Evolutionary conservation across 2,113 vertebrate species (phyloP).

Genomic region (Eubucco bourcierii): DNA sequence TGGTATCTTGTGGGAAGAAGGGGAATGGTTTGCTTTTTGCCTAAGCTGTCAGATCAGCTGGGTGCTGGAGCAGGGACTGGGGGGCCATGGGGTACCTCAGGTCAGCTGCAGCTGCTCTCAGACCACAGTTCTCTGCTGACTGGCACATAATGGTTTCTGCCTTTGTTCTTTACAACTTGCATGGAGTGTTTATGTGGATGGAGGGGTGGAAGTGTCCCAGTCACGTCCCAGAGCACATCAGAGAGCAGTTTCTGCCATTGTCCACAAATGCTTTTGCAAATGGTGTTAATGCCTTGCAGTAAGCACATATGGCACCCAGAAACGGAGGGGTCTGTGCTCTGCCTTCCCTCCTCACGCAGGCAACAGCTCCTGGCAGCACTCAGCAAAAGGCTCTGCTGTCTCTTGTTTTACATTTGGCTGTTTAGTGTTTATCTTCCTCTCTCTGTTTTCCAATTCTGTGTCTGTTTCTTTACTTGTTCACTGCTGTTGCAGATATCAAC

Average conservation of each 20-base stretch:
- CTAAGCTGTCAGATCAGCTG: not conserved
- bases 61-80: not conserved
- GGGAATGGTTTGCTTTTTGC: not conserved
- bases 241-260: not conserved
- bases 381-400: not conserved
- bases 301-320: constrained; percentile 41
- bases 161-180: not conserved
- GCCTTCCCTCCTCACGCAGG: not conserved
- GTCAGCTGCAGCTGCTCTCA: not conserved
- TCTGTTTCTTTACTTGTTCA: constrained; percentile 10
- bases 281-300: not conserved
- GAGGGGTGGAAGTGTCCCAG: not conserved
- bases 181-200: not conserved
- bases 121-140: not conserved
- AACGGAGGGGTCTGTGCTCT: not conserved
- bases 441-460: constrained; percentile 11
- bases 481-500: constrained; percentile 24
- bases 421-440: constrained; percentile 26
- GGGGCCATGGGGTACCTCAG: not conserved
- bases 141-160: not conserved
- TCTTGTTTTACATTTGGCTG: constrained; percentile 13
- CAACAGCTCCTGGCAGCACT: not conserved
- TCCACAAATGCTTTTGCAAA: not conserved
- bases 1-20: not conserved
- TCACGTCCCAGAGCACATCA: not conserved